phyloP scores from a whole-genome alignment of 2,888 invertebrate genomes.

The Morpho helenor region DNA sequence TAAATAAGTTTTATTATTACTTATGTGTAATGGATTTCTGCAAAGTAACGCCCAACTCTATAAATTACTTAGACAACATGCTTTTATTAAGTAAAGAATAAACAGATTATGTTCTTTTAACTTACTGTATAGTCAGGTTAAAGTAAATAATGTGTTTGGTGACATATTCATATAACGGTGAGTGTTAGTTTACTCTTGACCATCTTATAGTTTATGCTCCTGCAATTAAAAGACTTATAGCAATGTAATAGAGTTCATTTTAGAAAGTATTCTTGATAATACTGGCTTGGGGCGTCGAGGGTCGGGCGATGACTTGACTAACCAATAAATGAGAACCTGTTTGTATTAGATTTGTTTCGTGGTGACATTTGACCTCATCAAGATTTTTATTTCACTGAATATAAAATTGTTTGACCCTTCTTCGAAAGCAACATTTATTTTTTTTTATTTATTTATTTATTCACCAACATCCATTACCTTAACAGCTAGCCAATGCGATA shows the following conservation, averaged over 20 bases:
- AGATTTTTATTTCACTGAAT: conserved; percentile 1
- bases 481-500: too few relatives aligned
- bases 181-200: conserved; percentile 53
- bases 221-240: conserved; percentile 32
- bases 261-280: conserved; percentile 34
- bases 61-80: too few relatives aligned
- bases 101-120: too few relatives aligned
- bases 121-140: background rate
- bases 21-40: too few relatives aligned
- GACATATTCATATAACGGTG: conserved; percentile 64
- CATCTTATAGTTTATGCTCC: conserved; percentile 20
- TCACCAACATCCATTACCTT: too few relatives aligned
- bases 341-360: conserved; percentile 23
- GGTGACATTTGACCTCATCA: conserved; percentile 24
- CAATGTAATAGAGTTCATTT: conserved; percentile 35
- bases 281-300: conserved; percentile 46
- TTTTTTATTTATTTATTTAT: too few relatives aligned
- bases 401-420: too few relatives aligned
- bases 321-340: conserved; percentile 48
- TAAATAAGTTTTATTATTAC: too few relatives aligned
- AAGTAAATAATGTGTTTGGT: conserved; percentile 33
- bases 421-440: too few relatives aligned
- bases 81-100: background rate
- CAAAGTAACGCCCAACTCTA: too few relatives aligned
- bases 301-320: conserved; percentile 60